A percentile compares a stretch with the other conserved stretches of the same genome.
Conservation (phyloP, 2,888 invertebrate species). For the Phyllotreta striolata region DNA sequence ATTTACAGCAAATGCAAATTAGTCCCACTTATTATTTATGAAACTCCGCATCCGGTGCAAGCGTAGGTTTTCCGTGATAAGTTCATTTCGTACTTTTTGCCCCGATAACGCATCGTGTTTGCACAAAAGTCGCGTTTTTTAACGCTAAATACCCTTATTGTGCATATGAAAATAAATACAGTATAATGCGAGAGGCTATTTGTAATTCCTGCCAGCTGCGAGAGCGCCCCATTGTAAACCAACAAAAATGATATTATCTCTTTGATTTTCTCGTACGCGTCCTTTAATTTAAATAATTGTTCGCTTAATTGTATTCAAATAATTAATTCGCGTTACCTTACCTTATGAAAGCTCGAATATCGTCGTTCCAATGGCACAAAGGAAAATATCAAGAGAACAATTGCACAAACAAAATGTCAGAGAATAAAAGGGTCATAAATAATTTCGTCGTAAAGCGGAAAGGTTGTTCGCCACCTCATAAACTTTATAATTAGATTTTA, state of each 20-base stretch:
- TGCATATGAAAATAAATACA: no score
- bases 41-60: slow-evolving; percentile 24
- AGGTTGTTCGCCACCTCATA: slow-evolving; percentile 45
- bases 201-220: no score
- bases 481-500: slow-evolving; percentile 51
- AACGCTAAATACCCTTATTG: no score
- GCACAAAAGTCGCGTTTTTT: slow-evolving; percentile 12
- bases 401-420: slow-evolving; percentile 36
- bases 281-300: no score
- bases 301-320: no score
- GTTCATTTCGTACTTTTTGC: slow-evolving; percentile 24
- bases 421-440: slow-evolving; percentile 40
- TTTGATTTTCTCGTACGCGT: no score
- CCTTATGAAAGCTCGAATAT: not conserved
- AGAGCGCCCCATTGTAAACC: no score
- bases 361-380: slow-evolving; percentile 11
- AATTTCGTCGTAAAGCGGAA: slow-evolving; percentile 35
- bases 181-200: no score
- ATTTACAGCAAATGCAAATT: slow-evolving; percentile 40
- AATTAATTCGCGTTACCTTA: no score
- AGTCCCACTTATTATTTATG: slow-evolving; percentile 34
- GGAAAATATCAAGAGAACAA: slow-evolving; percentile 34
- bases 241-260: no score
- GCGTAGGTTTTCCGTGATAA: slow-evolving; percentile 26
- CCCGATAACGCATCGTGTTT: slow-evolving; percentile 19